Percentiles rank a stretch among this genome's conserved stretches.
Conservation (phyloP, 53 echinoderm and acorn worm genomes). For the Crossaster papposus region DNA sequence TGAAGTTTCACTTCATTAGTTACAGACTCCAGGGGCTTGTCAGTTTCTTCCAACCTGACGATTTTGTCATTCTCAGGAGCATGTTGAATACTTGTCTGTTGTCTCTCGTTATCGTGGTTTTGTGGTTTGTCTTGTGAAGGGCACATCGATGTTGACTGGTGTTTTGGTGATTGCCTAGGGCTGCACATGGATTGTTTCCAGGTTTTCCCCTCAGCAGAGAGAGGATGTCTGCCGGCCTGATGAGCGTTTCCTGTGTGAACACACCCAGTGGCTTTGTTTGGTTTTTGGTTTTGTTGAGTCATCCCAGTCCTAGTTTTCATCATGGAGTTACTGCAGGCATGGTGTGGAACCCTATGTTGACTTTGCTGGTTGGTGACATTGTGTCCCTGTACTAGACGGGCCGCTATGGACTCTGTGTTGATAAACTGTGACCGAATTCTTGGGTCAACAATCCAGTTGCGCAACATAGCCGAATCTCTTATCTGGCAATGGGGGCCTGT, state of each 20-base stretch:
- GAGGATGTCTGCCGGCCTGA: conserved; percentile 12
- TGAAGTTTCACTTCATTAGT: background rate
- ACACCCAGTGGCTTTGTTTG: conserved; percentile 11
- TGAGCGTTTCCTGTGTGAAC: conserved; percentile 20
- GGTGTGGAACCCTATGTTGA: background rate
- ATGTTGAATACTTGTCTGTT: background rate
- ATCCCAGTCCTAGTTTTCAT: conserved; percentile 38
- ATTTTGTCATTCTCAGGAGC: background rate
- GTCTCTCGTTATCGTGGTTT: background rate
- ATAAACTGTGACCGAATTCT: background rate
- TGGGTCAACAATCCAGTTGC: conserved; percentile 15
- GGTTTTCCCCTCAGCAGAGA: background rate
- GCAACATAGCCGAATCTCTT: conserved; percentile 7
- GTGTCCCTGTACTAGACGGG: background rate
- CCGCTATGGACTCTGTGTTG: conserved; percentile 1
- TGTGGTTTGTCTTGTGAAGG: background rate
- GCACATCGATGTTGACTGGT: background rate
- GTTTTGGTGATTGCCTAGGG: background rate
- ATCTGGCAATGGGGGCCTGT: background rate
- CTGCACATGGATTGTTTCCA: background rate
- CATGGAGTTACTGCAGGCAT: conserved; percentile 8
- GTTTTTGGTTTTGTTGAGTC: conserved; percentile 15
- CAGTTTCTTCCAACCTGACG: background rate
- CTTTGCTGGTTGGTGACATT: background rate
- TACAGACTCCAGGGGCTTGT: background rate